Evolutionary conservation across 2,113 vertebrate genomes (phyloP), one percentile per base, ranked within the genome.

Genomic region (Pampusana beccarii): DNA sequence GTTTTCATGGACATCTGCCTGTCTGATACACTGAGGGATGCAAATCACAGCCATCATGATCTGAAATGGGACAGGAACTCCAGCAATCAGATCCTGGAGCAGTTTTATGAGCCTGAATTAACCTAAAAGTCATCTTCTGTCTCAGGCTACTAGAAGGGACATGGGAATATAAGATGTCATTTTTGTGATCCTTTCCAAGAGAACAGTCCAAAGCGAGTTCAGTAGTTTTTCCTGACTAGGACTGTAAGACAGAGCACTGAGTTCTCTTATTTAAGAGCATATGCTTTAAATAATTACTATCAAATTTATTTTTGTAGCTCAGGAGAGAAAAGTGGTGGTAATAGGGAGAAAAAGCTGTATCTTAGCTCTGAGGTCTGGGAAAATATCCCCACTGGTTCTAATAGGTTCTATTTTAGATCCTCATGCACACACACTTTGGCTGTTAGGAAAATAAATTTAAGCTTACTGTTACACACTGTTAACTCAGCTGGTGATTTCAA

Each of bases 401-500:
- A 53, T 53, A 29, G 25, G 11, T 40, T 81, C 33, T 78, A 38
- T 28, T 66, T 93, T 64, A 91, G n/a, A 40, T 40, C 31, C 28
- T 65, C 46, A 40, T 19, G 46, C n/a, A 51, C 36, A 53, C 9
- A 31, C 3, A 25, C 31, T 64, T 40, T 12, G 11, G 15, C 11
- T 69, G 25, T 70, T 75, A 67, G 5, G 85, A 82, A 85, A 87
- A 84, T 72, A 78, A 46, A 84, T 64, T 23, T 31, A 79, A 79
- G 21, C 28, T 65, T 82, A 54, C 46, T 88, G 34, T 36, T 62
- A 36, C 15, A n/a, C 40, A 54, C 0, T n/a, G 50, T 80, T 88
- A 91, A 61, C 79, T 50, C 28, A 91, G 80, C 44, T 85, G 62
- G 80, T 87, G 73, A 95, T 72, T 94, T 50, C 73, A 78, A 87